phyloP scores from a whole-genome alignment of 2,888 invertebrate genomes.

The Mactromeris polynyma region DNA sequence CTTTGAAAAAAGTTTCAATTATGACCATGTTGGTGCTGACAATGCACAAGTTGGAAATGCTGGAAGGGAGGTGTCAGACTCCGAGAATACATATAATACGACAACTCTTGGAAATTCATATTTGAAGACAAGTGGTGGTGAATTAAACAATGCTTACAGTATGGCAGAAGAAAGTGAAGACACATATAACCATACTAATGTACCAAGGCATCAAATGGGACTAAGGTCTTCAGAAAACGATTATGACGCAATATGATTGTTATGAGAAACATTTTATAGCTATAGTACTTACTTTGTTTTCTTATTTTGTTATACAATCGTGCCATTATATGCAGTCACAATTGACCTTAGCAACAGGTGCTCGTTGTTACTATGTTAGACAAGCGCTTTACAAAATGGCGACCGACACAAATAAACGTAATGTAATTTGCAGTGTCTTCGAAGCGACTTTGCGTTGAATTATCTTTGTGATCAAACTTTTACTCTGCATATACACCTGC shows the following conservation, averaged over 20 bases:
- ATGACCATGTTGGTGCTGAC: not conserved
- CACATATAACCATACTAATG: not conserved
- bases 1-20: not conserved
- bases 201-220: not conserved
- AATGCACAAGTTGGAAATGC: not conserved
- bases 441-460: too few species aligned
- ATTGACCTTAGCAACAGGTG: too few species aligned
- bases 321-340: too few species aligned
- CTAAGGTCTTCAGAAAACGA: not conserved
- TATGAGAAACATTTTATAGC: not conserved
- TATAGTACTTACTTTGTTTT: too few species aligned
- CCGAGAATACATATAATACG: not conserved
- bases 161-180: not conserved
- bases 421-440: too few species aligned
- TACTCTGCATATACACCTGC: too few species aligned
- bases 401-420: too few species aligned
- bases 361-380: too few species aligned
- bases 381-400: too few species aligned
- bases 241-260: not conserved
- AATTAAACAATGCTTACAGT: not conserved
- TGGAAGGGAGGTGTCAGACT: not conserved
- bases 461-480: too few species aligned
- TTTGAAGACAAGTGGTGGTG: not conserved
- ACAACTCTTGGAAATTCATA: not conserved
- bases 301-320: too few species aligned